Evolutionary conservation across 1,140 invertebrate genomes (phyloP).

Genomic region (Drosophila littoralis): DNA sequence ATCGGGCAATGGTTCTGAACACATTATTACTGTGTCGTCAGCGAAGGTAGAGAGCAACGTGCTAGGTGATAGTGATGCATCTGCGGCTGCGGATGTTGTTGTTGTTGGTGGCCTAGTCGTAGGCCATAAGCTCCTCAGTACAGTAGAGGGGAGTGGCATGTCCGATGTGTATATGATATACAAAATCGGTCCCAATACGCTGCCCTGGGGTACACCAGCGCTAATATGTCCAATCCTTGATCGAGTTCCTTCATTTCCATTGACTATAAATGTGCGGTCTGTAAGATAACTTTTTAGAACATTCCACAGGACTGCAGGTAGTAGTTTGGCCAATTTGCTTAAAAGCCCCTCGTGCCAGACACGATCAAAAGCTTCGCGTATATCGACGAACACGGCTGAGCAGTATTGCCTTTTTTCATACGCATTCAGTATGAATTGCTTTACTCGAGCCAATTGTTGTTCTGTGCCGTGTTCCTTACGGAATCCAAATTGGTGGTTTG

Average conservation of each 20-base stretch:
- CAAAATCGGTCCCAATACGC: slow-evolving; percentile 14
- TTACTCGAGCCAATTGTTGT: no score
- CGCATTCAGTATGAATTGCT: background rate
- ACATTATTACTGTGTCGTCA: slow-evolving; percentile 27
- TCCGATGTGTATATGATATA: background rate
- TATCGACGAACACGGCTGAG: slow-evolving; percentile 32
- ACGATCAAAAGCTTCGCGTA: slow-evolving; percentile 23
- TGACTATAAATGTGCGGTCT: slow-evolving; percentile 7
- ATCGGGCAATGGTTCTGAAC: background rate
- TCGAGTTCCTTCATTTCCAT: background rate
- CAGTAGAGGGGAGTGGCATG: no score
- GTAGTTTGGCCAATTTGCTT: slow-evolving; percentile 16
- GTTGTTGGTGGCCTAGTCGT: no score
- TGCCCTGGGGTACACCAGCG: slow-evolving; percentile 32
- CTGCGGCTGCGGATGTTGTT: background rate
- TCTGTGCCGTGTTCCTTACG: no score
- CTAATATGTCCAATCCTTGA: slow-evolving; percentile 1
- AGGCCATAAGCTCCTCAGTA: no score
- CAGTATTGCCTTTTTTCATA: slow-evolving; percentile 10
- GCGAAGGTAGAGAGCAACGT: slow-evolving; percentile 12
- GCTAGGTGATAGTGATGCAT: background rate
- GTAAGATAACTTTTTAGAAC: slow-evolving; percentile 15
- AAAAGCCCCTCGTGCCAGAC: slow-evolving; percentile 29
- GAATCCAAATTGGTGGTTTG: background rate
- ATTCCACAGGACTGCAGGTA: background rate